These are phyloP conservation scores for Sweltsa coloradensis DNA, from an alignment of 1,140 invertebrate genomes.

Conservation along the genomic window DNA sequence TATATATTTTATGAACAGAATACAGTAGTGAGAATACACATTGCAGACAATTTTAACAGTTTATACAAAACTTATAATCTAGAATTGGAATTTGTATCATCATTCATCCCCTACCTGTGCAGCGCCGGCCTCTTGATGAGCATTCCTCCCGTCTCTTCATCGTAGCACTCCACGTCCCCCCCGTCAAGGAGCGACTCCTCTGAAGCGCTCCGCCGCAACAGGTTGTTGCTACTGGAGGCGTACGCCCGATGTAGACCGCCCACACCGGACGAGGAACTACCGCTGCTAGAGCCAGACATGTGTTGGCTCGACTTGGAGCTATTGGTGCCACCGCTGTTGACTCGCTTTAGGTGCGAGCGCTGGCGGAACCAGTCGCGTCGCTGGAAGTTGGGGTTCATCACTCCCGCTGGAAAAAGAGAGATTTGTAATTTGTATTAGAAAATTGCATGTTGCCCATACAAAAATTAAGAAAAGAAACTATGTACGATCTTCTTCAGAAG, in stretches of 20 bases:
- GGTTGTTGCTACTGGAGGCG: background rate
- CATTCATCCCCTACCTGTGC: no score
- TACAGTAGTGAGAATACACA: no score
- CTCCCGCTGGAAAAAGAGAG: constrained; percentile 8
- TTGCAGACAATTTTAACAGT: no score
- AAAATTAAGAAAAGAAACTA: no score
- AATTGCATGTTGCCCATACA: no score
- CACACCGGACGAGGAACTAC: constrained; percentile 8
- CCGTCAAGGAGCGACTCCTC: constrained; percentile 29
- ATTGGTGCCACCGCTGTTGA: constrained; percentile 23
- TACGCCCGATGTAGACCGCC: constrained; percentile 6
- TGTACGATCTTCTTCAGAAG: no score
- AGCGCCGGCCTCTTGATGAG: constrained; percentile 17
- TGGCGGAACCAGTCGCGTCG: constrained; percentile 41
- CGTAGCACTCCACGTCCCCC: background rate
- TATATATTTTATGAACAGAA: no score
- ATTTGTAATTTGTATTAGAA: no score
- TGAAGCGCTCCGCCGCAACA: constrained; percentile 28
- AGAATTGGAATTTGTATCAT: no score
- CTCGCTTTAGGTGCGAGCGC: constrained; percentile 30
- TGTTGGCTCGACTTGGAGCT: background rate
- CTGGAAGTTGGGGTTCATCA: constrained; percentile 41
- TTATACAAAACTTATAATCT: no score
- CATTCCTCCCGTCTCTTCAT: background rate
- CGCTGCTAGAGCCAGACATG: constrained; percentile 5